Base-by-base conservation (phyloP, 2,113 vertebrate species). In the Percopsis transmontana region DNA sequence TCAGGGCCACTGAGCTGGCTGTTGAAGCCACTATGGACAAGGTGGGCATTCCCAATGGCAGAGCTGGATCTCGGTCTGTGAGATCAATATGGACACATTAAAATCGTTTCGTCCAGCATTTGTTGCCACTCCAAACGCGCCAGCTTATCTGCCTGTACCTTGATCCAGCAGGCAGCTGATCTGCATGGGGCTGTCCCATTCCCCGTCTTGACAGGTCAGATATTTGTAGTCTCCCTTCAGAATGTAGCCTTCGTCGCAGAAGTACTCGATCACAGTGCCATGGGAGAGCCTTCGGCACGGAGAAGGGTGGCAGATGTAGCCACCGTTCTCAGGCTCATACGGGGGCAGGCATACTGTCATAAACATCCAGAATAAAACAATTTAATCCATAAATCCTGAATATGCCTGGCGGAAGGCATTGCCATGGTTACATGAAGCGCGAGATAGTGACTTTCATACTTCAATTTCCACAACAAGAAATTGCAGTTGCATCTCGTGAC, bases 221-320 rank as follows among this genome's bases (percentile, higher is more conserved):
- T 97, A 99, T 70, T 97, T 98, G 85, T 99, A 99, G 42, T 98
- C 97, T 19, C 96, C 96, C 73, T 98, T 99, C 75, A 99, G 86
- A 77, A 96, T 88, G 78, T 96, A 99, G 71, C 97, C 97, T 89
- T 98, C 96, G 0, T 94, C 92, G 16, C 97, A 99, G 39, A 96
- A 94, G 84, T 97, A 99, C 74, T 99, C 97, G 24, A 99, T 95
- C 84, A 99, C 97, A 5, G 93, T 99, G 79, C 93, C 94, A 0
- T 95, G 91, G 58, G 91, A 93, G 66, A 98, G 87, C 74, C 93
- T 91, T 81, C 90, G 91, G 84, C 97, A 99, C 40, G 95, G 94
- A 0, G 93, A 91, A 0, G 97, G 97, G 86, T 99, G 97, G 85
- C 97, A 99, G 71, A 91, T 90, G 77, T 94, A 98, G 54, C 95